These are phyloP conservation scores for Crotalus tigris DNA, from an alignment of 2,113 vertebrate species.

Conservation along the genomic window DNA sequence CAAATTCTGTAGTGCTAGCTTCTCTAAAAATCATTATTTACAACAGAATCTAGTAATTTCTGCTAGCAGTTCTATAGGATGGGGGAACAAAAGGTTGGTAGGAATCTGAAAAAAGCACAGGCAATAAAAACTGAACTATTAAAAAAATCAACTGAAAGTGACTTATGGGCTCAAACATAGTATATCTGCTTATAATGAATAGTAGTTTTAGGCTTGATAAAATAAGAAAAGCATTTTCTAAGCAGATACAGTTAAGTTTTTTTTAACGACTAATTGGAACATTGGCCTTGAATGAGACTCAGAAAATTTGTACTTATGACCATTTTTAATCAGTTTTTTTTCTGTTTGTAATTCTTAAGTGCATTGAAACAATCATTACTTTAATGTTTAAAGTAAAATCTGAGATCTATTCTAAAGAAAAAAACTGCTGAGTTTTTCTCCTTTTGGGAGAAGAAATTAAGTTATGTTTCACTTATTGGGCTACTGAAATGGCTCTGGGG, in stretches of 20 bases:
- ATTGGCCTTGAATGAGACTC: neutral
- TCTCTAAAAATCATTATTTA: slow-evolving; percentile 35
- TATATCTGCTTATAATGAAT: neutral
- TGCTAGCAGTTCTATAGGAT: slow-evolving; percentile 15
- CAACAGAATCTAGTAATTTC: slow-evolving; percentile 48
- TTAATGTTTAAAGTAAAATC: neutral
- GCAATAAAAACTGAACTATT: neutral
- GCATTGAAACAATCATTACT: neutral
- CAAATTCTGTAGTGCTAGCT: slow-evolving; percentile 48
- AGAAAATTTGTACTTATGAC: neutral
- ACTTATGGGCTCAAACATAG: neutral
- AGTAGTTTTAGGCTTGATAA: neutral
- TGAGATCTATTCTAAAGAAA: neutral
- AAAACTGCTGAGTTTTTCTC: neutral
- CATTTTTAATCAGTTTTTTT: neutral
- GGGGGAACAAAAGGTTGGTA: slow-evolving; percentile 1
- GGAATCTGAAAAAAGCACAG: slow-evolving; percentile 36
- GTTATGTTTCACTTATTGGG: neutral
- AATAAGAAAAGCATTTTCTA: neutral
- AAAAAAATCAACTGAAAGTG: slow-evolving; percentile 7
- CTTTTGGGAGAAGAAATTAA: neutral
- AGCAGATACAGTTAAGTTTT: neutral
- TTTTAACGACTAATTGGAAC: neutral
- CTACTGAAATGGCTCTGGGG: neutral
- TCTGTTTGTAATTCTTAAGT: neutral